phyloP scores from a whole-genome alignment of 2,888 invertebrate genomes.

The Neocrepidodera transversa region DNA sequence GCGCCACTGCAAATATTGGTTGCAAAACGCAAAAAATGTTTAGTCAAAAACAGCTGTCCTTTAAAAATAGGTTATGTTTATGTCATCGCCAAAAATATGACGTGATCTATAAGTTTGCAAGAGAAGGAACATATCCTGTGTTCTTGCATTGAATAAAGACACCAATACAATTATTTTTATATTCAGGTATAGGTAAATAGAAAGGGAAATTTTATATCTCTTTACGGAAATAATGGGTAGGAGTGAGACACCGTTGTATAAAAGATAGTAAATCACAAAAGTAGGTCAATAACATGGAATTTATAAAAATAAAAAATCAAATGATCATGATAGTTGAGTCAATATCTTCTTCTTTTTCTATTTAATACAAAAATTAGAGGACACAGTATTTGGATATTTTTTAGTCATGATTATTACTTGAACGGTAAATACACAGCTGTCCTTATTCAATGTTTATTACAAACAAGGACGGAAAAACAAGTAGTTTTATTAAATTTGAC shows the following conservation, averaged over 20 bases:
- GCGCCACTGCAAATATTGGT: conserved; percentile 8
- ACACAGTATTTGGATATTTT: too few species aligned
- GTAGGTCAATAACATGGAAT: conserved; percentile 10
- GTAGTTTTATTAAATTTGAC: too few species aligned
- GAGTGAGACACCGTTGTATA: conserved; percentile 6
- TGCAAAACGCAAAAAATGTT: conserved; percentile 16
- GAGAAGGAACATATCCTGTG: neutral
- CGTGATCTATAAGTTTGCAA: neutral
- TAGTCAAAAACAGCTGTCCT: conserved; percentile 27
- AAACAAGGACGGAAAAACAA: too few species aligned
- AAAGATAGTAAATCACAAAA: conserved; percentile 1
- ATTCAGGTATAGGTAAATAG: neutral
- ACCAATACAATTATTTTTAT: neutral
- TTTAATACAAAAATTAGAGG: too few species aligned
- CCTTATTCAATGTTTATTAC: too few species aligned
- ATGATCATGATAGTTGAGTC: too few species aligned
- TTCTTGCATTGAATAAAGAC: neutral
- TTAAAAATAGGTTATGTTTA: conserved; percentile 29
- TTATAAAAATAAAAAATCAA: neutral
- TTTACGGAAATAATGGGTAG: neutral
- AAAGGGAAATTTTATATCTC: conserved; percentile 3
- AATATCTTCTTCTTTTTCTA: too few species aligned
- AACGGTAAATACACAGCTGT: too few species aligned
- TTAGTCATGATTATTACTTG: too few species aligned
- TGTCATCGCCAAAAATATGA: conserved; percentile 33